Evolutionary conservation across 2,113 vertebrate genomes (phyloP), one percentile per base, ranked within the genome.

Genomic region (Cygnus buccinator): DNA sequence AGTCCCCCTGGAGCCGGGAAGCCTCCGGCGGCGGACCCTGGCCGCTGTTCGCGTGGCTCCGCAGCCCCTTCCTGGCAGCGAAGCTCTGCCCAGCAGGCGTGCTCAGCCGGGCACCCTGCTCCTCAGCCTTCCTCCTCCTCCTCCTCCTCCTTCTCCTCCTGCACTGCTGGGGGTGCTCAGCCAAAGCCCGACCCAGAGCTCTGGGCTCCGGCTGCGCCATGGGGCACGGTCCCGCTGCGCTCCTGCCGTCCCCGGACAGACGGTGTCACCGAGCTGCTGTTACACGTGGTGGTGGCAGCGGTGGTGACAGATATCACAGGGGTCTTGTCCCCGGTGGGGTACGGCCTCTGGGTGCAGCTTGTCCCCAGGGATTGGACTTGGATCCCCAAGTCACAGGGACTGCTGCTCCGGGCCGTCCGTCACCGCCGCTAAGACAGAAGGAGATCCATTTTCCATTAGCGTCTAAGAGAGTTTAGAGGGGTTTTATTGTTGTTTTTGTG

Each of bases 1-100:
- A 94, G 95, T 35, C 72, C 93, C 73, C 26, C 57, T 81, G 68
- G 74, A 97, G 95, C 95, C 88, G 70, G 94, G 95, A 97, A 96
- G 75, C 74, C 46, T 43, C 33, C 20, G n/a, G 55, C 48, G 52
- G 57, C 12, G 91, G 89, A 86, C 94, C 92, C 95, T 70, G 81
- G 79, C 52, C 65, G 75, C 94, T 82, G 73, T 1, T 17, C 77
- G 71, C 77, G 79, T 61, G 93, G 68, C 82, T 85, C 68, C 2
- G 2, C 3, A 0, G 90, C 89, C 95, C 43, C 90, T 95, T 84
- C 90, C 90, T 87, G 85, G 94, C 82, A 90, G 92, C 48, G 6
- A 0, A 57, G 62, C 50, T 84, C 71, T 91, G 71, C 81, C 72
- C 1, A 0, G 29, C 8, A 13, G 46, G 66, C 0, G 1, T 39